phyloP scores from a whole-genome alignment of 1,140 invertebrate species.

The Drosophila nigrodunni region DNA sequence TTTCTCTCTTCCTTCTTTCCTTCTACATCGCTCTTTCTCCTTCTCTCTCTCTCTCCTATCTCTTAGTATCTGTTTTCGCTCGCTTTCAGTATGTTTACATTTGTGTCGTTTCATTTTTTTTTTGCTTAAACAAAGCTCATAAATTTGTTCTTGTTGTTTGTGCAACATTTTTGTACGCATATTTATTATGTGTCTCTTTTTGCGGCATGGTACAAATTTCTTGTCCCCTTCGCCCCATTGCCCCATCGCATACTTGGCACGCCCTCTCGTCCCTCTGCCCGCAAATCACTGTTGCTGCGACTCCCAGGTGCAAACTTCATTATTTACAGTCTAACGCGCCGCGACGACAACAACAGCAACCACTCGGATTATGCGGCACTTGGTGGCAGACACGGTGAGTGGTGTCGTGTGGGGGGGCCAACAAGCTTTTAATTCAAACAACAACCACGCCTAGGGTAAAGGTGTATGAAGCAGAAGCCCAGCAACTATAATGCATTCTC shows the following conservation, averaged over 20 bases:
- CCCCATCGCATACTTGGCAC: slow-evolving; percentile 35
- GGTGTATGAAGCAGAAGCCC: neutral
- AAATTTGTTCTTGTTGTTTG: slow-evolving; percentile 57
- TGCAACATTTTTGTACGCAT: slow-evolving; percentile 55
- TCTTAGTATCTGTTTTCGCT: neutral
- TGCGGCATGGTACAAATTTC: slow-evolving; percentile 39
- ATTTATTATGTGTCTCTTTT: slow-evolving; percentile 44
- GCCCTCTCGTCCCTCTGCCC: slow-evolving; percentile 28
- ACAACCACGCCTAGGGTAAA: slow-evolving; percentile 5
- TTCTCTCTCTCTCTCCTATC: neutral
- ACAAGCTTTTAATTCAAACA: slow-evolving; percentile 60
- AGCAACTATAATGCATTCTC: slow-evolving; percentile 25
- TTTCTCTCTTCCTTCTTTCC: neutral
- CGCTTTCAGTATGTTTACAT: slow-evolving; percentile 23
- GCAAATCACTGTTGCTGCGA: slow-evolving; percentile 41
- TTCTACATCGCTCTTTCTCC: neutral
- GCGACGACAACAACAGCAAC: slow-evolving; percentile 61
- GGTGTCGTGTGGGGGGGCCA: neutral
- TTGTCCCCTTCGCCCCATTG: slow-evolving; percentile 4
- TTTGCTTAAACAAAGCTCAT: slow-evolving; percentile 42
- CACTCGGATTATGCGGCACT: slow-evolving; percentile 37
- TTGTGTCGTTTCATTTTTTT: slow-evolving; percentile 29
- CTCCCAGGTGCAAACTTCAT: slow-evolving; percentile 73
- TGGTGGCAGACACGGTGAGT: neutral
- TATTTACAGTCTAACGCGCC: slow-evolving; percentile 81